Conservation (phyloP, 1,140 invertebrate species). For the Ephestia elutella region DNA sequence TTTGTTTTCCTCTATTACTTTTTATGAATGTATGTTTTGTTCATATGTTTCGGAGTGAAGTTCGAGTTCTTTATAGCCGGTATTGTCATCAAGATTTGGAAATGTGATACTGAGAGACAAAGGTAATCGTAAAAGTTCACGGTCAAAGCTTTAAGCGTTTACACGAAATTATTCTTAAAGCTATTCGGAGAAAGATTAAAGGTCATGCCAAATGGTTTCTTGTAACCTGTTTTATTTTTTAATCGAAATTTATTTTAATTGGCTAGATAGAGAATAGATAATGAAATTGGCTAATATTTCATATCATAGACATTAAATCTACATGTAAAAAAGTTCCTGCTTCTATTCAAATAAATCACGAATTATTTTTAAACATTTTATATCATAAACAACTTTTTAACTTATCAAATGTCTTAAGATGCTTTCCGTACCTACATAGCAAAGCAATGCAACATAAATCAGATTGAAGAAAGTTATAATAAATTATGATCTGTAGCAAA, state of each 20-base stretch:
- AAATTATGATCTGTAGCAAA: neutral
- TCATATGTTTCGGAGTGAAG: conserved; percentile 14
- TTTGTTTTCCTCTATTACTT: neutral
- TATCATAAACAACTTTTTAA: too few relatives aligned
- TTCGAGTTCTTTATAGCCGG: conserved; percentile 45
- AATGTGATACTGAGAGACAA: conserved; percentile 32
- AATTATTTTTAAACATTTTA: too few relatives aligned
- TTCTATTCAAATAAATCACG: too few relatives aligned
- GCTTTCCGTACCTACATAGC: too few relatives aligned
- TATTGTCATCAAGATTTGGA: conserved; percentile 60
- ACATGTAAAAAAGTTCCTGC: too few relatives aligned
- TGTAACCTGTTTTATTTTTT: neutral
- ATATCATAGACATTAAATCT: too few relatives aligned
- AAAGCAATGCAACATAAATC: neutral
- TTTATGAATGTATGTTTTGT: conserved; percentile 7
- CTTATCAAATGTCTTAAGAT: too few relatives aligned
- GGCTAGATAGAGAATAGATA: too few relatives aligned
- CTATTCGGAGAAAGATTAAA: conserved; percentile 6
- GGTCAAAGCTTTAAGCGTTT: conserved; percentile 36
- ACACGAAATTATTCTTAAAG: conserved; percentile 26
- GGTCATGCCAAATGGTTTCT: neutral
- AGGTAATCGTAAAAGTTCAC: conserved; percentile 44
- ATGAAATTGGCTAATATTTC: too few relatives aligned
- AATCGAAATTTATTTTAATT: neutral
- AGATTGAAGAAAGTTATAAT: neutral